A percentile compares a stretch with the other conserved stretches of the same genome.
These are phyloP conservation scores for Blera fallax DNA, from an alignment of 2,888 invertebrate species.

Conservation along the genomic window DNA sequence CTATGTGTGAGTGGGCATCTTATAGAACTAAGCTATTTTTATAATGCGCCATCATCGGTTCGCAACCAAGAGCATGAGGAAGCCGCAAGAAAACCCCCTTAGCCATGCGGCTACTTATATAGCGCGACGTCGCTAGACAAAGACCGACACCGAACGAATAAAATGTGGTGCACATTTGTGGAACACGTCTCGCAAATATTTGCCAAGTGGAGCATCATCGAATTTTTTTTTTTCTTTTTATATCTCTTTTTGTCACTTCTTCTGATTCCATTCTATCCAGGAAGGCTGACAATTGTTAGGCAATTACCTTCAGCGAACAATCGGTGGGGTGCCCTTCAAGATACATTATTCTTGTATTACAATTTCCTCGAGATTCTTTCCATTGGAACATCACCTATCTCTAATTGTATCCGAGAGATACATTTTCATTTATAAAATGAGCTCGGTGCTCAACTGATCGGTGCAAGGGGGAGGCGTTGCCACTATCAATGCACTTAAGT, in stretches of 20 bases:
- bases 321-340: slow-evolving; percentile 38
- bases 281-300: slow-evolving; percentile 41
- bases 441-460: not conserved
- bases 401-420: slow-evolving; percentile 50
- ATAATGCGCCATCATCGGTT: slow-evolving; percentile 61
- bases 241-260: not conserved
- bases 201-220: slow-evolving; percentile 75
- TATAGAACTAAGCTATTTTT: slow-evolving; percentile 56
- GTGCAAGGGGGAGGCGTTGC: not conserved
- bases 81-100: slow-evolving; percentile 48
- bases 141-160: slow-evolving; percentile 33
- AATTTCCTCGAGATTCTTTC: slow-evolving; percentile 36
- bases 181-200: slow-evolving; percentile 77
- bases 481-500: slow-evolving; percentile 60
- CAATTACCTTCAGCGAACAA: slow-evolving; percentile 50
- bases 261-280: slow-evolving; percentile 12
- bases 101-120: slow-evolving; percentile 28
- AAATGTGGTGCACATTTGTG: slow-evolving; percentile 65
- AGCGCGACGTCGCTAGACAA: slow-evolving; percentile 51
- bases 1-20: slow-evolving; percentile 21
- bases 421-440: slow-evolving; percentile 27
- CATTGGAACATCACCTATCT: slow-evolving; percentile 62
- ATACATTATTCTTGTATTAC: slow-evolving; percentile 31
- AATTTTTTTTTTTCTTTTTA: slow-evolving; percentile 16
- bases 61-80: slow-evolving; percentile 34